Percentiles rank a stretch among this genome's conserved stretches.
These are phyloP conservation scores for Amphilophus citrinellus DNA, from an alignment of 2,113 vertebrate species.

Conservation along the genomic window DNA sequence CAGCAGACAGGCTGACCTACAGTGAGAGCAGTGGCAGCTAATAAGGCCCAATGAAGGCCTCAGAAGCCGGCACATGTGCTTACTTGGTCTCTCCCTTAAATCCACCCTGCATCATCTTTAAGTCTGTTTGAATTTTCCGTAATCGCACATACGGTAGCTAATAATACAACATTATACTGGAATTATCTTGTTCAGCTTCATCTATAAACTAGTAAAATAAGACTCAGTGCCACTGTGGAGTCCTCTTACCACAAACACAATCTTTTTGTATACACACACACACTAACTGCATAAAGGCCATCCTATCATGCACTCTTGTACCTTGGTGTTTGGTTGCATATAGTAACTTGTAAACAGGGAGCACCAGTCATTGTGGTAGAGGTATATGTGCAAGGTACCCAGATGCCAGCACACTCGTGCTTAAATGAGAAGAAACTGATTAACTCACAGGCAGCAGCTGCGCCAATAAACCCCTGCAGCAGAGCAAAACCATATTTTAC, in stretches of 20 bases:
- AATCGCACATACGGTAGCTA: neutral
- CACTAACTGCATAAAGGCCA: neutral
- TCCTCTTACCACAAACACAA: neutral
- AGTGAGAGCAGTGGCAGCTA: neutral
- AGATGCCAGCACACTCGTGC: neutral
- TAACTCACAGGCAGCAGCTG: neutral
- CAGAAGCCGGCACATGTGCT: neutral
- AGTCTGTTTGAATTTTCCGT: neutral
- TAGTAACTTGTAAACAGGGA: neutral
- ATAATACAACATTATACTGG: neutral
- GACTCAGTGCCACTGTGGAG: neutral
- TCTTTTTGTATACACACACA: neutral
- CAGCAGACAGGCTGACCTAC: neutral
- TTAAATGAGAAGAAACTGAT: constrained; percentile 13
- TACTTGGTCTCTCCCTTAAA: neutral
- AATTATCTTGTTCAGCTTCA: neutral
- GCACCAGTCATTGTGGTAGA: neutral
- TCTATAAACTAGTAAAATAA: neutral
- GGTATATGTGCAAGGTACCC: neutral
- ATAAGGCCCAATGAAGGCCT: too few relatives aligned
- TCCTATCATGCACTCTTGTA: neutral
- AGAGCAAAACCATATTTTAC: neutral
- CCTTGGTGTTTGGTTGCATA: neutral
- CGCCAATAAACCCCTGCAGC: neutral
- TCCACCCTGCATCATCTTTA: too few relatives aligned